Evolutionary conservation across 2,888 invertebrate genomes (phyloP).

Genomic region (Apodemia hepburni): DNA sequence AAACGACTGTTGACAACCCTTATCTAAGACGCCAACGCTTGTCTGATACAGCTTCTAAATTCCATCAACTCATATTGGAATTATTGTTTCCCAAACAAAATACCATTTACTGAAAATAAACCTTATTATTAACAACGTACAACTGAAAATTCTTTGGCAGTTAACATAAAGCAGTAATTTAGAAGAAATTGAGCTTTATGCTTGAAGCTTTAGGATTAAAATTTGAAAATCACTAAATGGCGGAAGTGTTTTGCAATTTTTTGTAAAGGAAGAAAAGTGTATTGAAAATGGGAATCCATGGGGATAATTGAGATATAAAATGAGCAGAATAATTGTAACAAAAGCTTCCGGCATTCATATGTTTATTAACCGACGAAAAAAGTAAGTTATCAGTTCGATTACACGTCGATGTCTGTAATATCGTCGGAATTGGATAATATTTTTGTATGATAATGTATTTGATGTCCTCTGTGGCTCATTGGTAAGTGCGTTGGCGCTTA

Average conservation of each 20-base stretch:
- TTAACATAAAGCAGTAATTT: not conserved
- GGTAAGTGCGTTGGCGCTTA: too few species aligned
- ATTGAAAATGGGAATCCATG: not conserved
- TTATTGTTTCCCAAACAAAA: slow-evolving; percentile 5
- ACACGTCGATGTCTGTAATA: too few species aligned
- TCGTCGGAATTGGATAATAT: too few species aligned
- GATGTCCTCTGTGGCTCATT: too few species aligned
- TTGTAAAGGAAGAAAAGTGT: slow-evolving; percentile 10
- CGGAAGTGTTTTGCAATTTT: slow-evolving; percentile 2
- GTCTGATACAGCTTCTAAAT: slow-evolving; percentile 7
- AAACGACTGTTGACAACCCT: not conserved
- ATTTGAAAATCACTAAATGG: not conserved
- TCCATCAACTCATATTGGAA: slow-evolving; percentile 1
- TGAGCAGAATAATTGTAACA: slow-evolving; percentile 4
- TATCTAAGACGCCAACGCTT: not conserved
- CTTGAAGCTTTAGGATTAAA: not conserved
- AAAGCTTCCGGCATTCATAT: not conserved
- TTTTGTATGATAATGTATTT: too few species aligned
- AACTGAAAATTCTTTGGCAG: not conserved
- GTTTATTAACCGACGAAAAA: too few species aligned
- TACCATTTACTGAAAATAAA: not conserved
- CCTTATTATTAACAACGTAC: not conserved
- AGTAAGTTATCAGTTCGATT: too few species aligned
- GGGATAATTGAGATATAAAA: slow-evolving; percentile 8
- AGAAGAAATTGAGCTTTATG: not conserved